Evolutionary conservation across 2,113 vertebrate genomes (phyloP), one percentile per base, ranked within the genome.

Genomic region (Sander lucioperca): DNA sequence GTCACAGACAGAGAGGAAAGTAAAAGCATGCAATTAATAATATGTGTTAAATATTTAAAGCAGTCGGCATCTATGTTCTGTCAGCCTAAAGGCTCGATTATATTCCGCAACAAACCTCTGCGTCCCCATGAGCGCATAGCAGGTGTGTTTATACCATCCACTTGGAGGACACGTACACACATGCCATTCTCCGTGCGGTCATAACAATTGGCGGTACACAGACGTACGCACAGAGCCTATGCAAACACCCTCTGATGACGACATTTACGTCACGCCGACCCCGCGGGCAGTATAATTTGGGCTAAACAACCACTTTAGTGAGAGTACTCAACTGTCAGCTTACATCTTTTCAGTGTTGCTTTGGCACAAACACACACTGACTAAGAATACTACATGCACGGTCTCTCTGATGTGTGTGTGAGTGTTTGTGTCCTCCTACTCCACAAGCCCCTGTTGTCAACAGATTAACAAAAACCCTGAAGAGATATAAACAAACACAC

Each of bases 261-360:
- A 39, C 8, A 39, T 39, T 39, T 39, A 39, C 39, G 39, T 39
- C 39, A 39, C 9, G 2, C 39, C 9, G 9, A 39, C 39, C 9
- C 39, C 2, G 39, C 2, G 9, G 39, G 8, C 39, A 39, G 36
- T 39, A 39, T 39, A 2, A 39, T 39, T 39, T 39, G 36, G 36
- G 36, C 8, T 39, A 39, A 39, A 80, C n/a, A 27, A 74, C 70
- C 61, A 86, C 80, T 81, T 90, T 54, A 58, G 61, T 14, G 33
- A 66, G 47, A 67, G 66, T 47, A 84, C 79, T 74, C 54, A 69
- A 76, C 45, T 33, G 78, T 62, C 58, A 81, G 69, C 84, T 87
- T 81, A 75, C 71, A 88, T 77, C 27, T 63, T 66, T 8, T 67
- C 66, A 59, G 23, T 58, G 25, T 47, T n/a, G 69, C 58, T 74